Conservation (phyloP, 2,888 invertebrate species). For the Drosophila atroscutellata region DNA sequence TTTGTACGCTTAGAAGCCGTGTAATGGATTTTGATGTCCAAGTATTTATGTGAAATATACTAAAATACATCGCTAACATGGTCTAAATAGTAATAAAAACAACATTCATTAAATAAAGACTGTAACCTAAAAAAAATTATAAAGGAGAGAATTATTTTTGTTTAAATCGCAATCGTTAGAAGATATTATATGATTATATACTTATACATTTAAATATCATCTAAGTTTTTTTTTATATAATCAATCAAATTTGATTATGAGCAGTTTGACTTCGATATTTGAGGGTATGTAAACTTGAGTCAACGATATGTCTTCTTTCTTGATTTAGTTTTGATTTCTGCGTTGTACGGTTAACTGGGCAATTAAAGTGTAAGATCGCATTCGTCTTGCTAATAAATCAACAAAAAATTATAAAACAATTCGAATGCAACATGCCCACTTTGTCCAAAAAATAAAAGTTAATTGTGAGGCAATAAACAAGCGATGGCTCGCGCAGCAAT, state of each 20-base stretch:
- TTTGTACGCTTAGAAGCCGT: not conserved
- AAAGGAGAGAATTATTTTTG: not conserved
- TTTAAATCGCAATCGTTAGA: not conserved
- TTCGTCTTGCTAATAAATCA: slow-evolving; percentile 53
- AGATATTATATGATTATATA: not conserved
- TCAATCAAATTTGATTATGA: not conserved
- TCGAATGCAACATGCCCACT: slow-evolving; percentile 29
- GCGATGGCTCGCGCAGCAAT: slow-evolving; percentile 4
- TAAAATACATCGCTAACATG: not conserved
- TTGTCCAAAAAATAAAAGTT: slow-evolving; percentile 58
- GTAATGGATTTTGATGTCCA: not conserved
- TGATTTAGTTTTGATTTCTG: slow-evolving; percentile 15
- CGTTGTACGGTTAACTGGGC: slow-evolving; percentile 65
- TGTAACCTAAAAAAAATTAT: not conserved
- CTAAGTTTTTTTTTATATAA: not conserved
- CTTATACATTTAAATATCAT: not conserved
- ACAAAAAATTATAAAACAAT: slow-evolving; percentile 71
- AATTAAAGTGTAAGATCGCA: slow-evolving; percentile 46
- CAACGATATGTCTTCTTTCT: not conserved
- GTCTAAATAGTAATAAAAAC: not conserved
- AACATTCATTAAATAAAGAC: not conserved
- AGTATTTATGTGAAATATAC: not conserved
- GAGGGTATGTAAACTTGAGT: not conserved
- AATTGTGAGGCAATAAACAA: slow-evolving; percentile 60
- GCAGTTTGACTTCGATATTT: not conserved